These are phyloP conservation scores for Mesoligia furuncula DNA, from an alignment of 2,888 invertebrate genomes.

Conservation along the genomic window DNA sequence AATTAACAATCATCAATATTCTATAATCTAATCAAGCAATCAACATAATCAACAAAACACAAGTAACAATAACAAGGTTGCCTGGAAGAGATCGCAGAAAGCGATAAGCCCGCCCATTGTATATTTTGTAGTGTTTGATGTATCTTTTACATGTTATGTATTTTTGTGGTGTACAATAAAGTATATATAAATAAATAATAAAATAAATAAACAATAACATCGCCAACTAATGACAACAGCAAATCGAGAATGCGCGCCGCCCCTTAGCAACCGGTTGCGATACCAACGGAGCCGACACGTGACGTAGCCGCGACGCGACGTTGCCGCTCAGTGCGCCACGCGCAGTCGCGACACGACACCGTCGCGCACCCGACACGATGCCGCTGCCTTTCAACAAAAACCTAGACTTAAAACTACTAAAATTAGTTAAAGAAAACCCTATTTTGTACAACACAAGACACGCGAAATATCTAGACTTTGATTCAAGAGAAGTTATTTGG, in stretches of 20 bases:
- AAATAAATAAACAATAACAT: no score
- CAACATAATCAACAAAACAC: neutral
- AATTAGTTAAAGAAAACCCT: constrained; percentile 79
- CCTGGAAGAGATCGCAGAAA: no score
- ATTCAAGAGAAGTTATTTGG: constrained; percentile 83
- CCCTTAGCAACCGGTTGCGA: constrained; percentile 60
- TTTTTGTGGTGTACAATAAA: no score
- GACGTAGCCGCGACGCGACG: constrained; percentile 69
- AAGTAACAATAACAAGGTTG: neutral
- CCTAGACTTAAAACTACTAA: constrained; percentile 79
- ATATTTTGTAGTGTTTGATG: no score
- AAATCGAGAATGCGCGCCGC: constrained; percentile 37
- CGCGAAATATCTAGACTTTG: constrained; percentile 79
- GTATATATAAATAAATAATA: no score
- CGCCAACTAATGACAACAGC: neutral
- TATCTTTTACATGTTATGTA: no score
- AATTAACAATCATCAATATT: neutral
- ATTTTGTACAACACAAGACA: constrained; percentile 81
- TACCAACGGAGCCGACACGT: constrained; percentile 57
- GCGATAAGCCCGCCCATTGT: no score
- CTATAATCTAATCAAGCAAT: neutral
- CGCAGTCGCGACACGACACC: constrained; percentile 61
- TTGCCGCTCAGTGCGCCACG: constrained; percentile 68
- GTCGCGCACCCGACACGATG: constrained; percentile 72
- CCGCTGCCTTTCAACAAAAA: constrained; percentile 81